Evolutionary conservation across 2,797 vertebrate species (phyloP), one percentile per base, ranked within the genome.

Genomic region (Gallinago nigripennis): DNA sequence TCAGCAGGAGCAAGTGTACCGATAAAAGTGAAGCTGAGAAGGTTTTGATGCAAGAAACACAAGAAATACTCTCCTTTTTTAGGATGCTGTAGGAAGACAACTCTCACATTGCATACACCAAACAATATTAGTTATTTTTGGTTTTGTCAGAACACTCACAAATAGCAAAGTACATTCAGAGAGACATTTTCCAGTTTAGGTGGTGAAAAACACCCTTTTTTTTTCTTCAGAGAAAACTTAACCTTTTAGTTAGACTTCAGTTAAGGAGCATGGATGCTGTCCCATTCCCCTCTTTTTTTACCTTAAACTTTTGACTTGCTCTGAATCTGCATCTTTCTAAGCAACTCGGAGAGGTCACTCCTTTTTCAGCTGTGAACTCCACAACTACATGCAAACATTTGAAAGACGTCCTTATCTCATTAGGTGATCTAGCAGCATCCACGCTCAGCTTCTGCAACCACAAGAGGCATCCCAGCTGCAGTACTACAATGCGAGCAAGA

Each of bases 401-500:
- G 56, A 61, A 63, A 73, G 56, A 35, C 8, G 4, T 31, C n/a
- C 33, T 45, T 16, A 33, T 16, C 64, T 30, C 24, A 21, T 41
- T 31, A 28, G n/a, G 13, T 45, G 48, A 60, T 45, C 15, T 25
- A 41, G 18, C 7, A 63, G 43, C 37, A 35, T 27, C 54, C 17
- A 28, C 1, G 2, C 12, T 46, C 31, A 33, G 25, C 68, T 73
- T 72, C 37, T 90, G 50, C 25, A 69, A n/a, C 50, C 31, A 15
- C 21, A 21, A 27, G 11, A 83, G 17, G 30, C 31, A 54, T 39
- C n/a, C 18, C 8, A 54, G 43, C 46, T 28, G 35, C 5, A 4
- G 31, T 11, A 57, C 30, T 51, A 37, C 0, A 5, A 18, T 12
- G 27, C 14, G 23, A 2, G 0, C 54, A 54, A 65, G 28, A 43